phyloP scores from a whole-genome alignment of 2,888 invertebrate genomes.

The Belgica antarctica region DNA sequence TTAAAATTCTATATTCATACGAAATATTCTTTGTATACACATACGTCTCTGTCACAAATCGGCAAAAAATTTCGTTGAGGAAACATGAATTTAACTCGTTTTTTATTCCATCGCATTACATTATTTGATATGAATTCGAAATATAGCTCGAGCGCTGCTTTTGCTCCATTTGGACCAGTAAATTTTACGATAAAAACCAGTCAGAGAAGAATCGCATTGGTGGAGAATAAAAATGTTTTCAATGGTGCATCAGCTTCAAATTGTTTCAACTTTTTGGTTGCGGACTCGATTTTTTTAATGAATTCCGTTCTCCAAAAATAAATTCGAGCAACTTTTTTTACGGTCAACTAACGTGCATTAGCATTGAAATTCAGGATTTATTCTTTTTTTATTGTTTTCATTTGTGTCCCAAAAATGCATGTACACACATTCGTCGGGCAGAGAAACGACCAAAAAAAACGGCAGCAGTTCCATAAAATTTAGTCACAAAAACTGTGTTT shows the following conservation, averaged over 20 bases:
- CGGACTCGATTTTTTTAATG: not conserved
- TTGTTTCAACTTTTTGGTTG: not conserved
- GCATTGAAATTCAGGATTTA: slow-evolving; percentile 41
- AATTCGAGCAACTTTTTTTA: slow-evolving; percentile 5
- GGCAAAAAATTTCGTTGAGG: not conserved
- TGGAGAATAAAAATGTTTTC: not conserved
- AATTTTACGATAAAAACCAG: not conserved
- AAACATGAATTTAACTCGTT: slow-evolving; percentile 15
- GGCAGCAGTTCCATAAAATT: slow-evolving; percentile 16
- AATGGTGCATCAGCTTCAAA: not conserved
- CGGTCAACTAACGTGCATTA: slow-evolving; percentile 34
- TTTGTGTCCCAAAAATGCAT: slow-evolving; percentile 31
- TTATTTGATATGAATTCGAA: slow-evolving; percentile 25
- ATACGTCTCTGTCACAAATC: slow-evolving; percentile 37
- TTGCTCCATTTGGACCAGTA: not conserved
- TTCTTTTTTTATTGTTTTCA: not conserved
- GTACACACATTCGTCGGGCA: not conserved
- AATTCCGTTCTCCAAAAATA: slow-evolving; percentile 21
- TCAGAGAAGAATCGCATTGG: slow-evolving; percentile 9
- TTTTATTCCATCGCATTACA: slow-evolving; percentile 7
- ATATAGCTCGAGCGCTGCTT: not conserved
- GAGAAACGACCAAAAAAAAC: slow-evolving; percentile 13
- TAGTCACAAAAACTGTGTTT: not conserved
- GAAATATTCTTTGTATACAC: slow-evolving; percentile 37
- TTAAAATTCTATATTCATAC: slow-evolving; percentile 31